Conservation (phyloP, 2,113 vertebrate genomes). For the Vidua macroura region DNA sequence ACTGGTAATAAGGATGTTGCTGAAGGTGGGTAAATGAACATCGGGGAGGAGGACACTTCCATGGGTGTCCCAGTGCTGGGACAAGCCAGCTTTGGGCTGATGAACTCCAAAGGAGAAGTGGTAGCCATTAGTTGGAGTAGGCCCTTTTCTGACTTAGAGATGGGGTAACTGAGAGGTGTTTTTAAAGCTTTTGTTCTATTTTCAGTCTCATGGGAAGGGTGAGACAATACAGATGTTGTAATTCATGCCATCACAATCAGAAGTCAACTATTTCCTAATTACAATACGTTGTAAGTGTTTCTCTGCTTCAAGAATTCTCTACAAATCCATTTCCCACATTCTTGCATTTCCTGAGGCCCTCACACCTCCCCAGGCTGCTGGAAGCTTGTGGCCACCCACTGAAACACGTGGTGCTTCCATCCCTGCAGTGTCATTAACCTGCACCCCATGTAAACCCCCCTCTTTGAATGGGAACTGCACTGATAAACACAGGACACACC, state of each 20-base stretch:
- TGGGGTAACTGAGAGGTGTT: too few species aligned
- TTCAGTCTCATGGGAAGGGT: too few species aligned
- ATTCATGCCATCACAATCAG: too few species aligned
- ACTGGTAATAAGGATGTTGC: not conserved
- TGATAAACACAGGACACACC: not conserved
- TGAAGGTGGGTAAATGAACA: not conserved
- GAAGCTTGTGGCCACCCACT: not conserved
- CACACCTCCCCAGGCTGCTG: not conserved
- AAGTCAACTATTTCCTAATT: too few species aligned
- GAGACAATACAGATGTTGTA: too few species aligned
- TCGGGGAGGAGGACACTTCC: not conserved
- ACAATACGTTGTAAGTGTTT: too few species aligned
- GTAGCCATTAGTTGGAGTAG: too few species aligned
- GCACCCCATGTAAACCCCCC: accelerated
- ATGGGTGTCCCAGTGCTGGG: not conserved
- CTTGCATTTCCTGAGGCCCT: not conserved
- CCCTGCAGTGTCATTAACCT: not conserved
- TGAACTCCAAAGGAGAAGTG: not conserved
- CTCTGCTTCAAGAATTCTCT: too few species aligned
- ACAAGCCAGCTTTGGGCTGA: not conserved
- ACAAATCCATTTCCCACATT: too few species aligned
- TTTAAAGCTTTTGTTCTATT: too few species aligned
- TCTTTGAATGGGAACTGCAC: accelerated
- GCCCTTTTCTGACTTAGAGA: too few species aligned
- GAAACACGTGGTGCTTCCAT: not conserved